A percentile compares a stretch with the other conserved stretches of the same genome.
Evolutionary conservation across 2,888 invertebrate species (phyloP).

Genomic region (Archips xylosteana): DNA sequence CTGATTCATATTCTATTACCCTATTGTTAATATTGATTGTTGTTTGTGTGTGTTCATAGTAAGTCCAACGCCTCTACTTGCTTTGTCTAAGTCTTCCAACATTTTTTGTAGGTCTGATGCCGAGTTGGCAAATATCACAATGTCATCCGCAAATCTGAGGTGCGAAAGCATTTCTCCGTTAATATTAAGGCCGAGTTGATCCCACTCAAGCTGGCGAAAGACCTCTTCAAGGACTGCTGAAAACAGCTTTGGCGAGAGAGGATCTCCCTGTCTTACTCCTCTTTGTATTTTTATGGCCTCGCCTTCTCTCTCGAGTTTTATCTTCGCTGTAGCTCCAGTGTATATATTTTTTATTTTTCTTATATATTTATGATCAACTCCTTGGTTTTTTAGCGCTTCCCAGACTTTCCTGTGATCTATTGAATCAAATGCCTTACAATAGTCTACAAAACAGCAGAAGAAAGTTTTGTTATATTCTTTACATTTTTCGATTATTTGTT

Average conservation of each 20-base stretch:
- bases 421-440: constrained; percentile 47
- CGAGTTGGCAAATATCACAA: background rate
- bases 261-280: constrained; percentile 46
- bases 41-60: constrained; percentile 4
- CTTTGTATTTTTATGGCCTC: constrained; percentile 32
- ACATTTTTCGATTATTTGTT: constrained; percentile 42
- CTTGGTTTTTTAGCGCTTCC: constrained; percentile 44
- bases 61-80: constrained; percentile 8
- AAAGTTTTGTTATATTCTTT: constrained; percentile 44
- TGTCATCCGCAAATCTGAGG: constrained; percentile 17
- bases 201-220: background rate
- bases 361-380: constrained; percentile 46
- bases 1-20: too few species aligned
- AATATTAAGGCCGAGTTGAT: background rate
- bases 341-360: constrained; percentile 46
- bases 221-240: constrained; percentile 29
- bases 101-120: too few species aligned
- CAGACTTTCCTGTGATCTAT: constrained; percentile 45
- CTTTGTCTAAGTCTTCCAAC: background rate
- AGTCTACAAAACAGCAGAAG: constrained; percentile 47
- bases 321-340: constrained; percentile 42
- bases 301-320: constrained; percentile 45
- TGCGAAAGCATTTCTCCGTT: background rate
- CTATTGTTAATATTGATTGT: too few species aligned
- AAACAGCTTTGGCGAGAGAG: constrained; percentile 44